phyloP scores from a whole-genome alignment of 2,888 invertebrate species.

The Sarcophaga subvicina region DNA sequence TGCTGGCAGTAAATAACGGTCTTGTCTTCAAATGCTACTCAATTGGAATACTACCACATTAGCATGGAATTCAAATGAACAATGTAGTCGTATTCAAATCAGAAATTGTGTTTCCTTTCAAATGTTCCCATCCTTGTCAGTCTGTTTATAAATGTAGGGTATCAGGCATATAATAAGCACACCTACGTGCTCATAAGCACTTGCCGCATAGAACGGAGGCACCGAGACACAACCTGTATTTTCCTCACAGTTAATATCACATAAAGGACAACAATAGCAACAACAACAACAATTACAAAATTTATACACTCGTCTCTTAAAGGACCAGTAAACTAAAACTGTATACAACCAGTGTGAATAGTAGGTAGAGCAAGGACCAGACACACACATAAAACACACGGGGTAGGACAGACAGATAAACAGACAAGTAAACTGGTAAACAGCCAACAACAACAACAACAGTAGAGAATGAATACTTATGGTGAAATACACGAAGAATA shows the following conservation, averaged over 20 bases:
- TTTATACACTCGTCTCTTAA: background rate
- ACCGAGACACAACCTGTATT: too few relatives aligned
- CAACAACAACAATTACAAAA: conserved; percentile 1
- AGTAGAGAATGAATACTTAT: background rate
- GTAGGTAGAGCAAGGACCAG: background rate
- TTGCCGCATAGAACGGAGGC: background rate
- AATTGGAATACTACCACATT: too few relatives aligned
- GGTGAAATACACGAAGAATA: too few relatives aligned
- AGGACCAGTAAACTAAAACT: conserved; percentile 33
- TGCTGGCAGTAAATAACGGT: too few relatives aligned
- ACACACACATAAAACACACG: background rate
- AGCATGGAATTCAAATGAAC: too few relatives aligned
- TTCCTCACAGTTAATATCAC: too few relatives aligned
- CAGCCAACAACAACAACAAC: background rate
- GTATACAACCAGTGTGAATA: background rate
- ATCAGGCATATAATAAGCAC: background rate
- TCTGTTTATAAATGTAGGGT: too few relatives aligned
- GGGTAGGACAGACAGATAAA: background rate
- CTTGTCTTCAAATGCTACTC: too few relatives aligned
- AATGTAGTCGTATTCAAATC: too few relatives aligned
- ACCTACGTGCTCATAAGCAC: background rate
- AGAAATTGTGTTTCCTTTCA: too few relatives aligned
- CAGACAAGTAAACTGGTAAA: background rate
- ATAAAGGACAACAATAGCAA: background rate
- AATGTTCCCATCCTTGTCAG: too few relatives aligned